Conservation (phyloP, 37 sponge, comb jelly and placozoan genomes). For the Spongilla lacustris region DNA sequence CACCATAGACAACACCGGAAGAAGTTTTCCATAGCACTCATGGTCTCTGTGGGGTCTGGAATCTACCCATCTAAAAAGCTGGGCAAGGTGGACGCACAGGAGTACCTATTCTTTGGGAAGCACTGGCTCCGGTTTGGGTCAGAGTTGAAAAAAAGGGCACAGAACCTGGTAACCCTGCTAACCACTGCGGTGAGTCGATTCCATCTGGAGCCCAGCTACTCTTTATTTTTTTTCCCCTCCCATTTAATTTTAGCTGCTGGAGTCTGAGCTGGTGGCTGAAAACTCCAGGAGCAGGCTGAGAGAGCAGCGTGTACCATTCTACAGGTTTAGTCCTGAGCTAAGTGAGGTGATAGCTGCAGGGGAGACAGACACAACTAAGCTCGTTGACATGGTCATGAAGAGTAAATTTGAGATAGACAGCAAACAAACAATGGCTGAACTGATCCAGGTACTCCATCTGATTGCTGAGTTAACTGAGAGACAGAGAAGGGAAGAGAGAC, state of each 20-base stretch:
- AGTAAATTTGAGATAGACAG: constrained; percentile 22
- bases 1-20: constrained; percentile 36
- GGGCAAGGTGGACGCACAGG: constrained; percentile 40
- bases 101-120: constrained; percentile 43
- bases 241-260: constrained; percentile 19
- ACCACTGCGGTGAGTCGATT: constrained; percentile 48
- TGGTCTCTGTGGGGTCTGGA: constrained; percentile 57
- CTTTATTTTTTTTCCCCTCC: not conserved
- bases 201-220: not conserved
- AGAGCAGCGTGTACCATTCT: constrained; percentile 42
- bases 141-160: not conserved
- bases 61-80: constrained; percentile 27
- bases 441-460: not conserved
- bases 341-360: constrained; percentile 29
- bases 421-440: not conserved
- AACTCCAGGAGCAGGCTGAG: constrained; percentile 10
- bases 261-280: constrained; percentile 46
- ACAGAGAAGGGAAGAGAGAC: not conserved
- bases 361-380: constrained; percentile 48
- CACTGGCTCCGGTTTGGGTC: constrained; percentile 31
- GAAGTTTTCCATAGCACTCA: not conserved
- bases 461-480: not conserved
- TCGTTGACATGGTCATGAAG: constrained; percentile 39
- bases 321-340: constrained; percentile 54
- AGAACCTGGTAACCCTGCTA: constrained; percentile 34